phyloP scores from a whole-genome alignment of 2,113 vertebrate genomes.

The Ovibos moschatus region DNA sequence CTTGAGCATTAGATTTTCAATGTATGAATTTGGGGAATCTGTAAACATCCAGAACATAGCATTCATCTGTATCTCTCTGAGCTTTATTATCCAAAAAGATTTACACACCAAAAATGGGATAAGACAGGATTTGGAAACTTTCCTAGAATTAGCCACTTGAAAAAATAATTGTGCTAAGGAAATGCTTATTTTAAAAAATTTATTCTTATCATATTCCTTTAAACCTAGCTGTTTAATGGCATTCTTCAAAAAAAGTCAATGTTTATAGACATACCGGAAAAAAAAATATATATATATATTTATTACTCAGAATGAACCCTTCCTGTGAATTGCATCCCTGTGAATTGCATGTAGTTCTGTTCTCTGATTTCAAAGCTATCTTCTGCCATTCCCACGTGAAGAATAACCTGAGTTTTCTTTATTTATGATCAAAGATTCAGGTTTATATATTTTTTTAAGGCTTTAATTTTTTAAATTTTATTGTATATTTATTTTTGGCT shows the following conservation, averaged over 20 bases:
- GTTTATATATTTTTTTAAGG: neutral
- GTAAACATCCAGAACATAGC: neutral
- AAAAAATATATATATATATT: neutral
- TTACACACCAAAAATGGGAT: neutral
- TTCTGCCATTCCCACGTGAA: neutral
- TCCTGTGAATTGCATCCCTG: neutral
- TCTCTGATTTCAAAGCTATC: neutral
- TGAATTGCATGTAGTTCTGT: neutral
- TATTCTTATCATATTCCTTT: neutral
- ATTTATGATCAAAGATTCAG: neutral
- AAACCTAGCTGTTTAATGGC: conserved; percentile 17
- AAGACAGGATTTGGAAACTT: conserved; percentile 1
- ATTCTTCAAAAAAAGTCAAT: neutral
- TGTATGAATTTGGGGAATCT: neutral
- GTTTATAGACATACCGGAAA: conserved; percentile 1
- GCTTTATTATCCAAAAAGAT: neutral
- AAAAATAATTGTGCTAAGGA: neutral
- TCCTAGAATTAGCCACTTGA: neutral
- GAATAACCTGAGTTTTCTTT: neutral
- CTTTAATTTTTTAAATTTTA: neutral
- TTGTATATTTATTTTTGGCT: neutral
- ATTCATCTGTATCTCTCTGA: neutral
- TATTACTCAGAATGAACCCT: conserved; percentile 29
- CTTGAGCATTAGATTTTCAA: neutral
- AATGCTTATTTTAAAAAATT: conserved; percentile 27